Base-by-base conservation (phyloP, 2,797 vertebrate species). In the Avahi laniger region DNA sequence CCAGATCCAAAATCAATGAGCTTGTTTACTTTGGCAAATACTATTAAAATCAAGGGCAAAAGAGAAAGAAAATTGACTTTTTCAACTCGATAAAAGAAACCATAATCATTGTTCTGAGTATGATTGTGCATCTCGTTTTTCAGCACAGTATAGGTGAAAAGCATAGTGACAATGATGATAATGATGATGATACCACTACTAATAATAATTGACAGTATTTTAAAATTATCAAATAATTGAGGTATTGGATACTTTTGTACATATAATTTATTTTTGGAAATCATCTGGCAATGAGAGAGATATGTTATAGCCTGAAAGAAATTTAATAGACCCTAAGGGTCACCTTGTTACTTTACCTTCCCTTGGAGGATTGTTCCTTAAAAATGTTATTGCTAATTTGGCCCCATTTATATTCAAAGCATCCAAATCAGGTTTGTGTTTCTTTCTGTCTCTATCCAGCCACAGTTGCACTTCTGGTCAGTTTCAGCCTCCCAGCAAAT, bases 11-110 rank as follows among this genome's bases (percentile, higher is more conserved):
- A 94, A 46, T 38, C 75, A 69, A 17, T 61, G 52, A 76, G 9
- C 38, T 90, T 61, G 35, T 84, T 89, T 81, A 41, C 82, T 54
- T 91, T 87, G 75, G 18, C 9, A 93, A 73, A 93, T 57, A 12
- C 48, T 59, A 5, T 78, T 82, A 80, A 43, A 61, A 72, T 82
- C 54, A 72, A 83, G 43, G 65, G 20, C 78, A 61, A 69, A 89
- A 57, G 22, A 85, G 26, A 12, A 65, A 35, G 11, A 69, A 3
- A 73, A 54, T 7, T 89, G 48, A 52, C 33, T 43, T 91, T 41
- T 52, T 76, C 9, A 43, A 38, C 18, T 69, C 33, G 65, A 7
- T 46, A 7, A 89, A 48, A 90, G 52, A 61, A 94, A 46, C 20
- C 8, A 4, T 30, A 26, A 30, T 24, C 20, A 3, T 9, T 76